Conservation (phyloP, 2,113 vertebrate genomes). For the Lipophrys pholis region DNA sequence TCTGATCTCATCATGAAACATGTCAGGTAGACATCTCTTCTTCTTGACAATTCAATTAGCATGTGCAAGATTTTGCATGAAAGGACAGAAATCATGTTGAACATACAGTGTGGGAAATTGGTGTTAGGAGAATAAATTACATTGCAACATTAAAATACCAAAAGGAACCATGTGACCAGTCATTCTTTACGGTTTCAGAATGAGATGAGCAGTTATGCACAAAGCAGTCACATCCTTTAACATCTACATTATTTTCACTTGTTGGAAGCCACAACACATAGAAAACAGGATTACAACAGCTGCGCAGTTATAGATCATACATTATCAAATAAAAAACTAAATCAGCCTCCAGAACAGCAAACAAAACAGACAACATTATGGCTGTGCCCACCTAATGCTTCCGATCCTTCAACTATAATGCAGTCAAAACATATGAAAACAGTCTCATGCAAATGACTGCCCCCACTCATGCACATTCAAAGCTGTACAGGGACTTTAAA, state of each 20-base stretch:
- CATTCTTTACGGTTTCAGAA: background rate
- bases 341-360: background rate
- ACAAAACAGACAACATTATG: background rate
- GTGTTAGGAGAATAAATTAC: background rate
- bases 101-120: too few species aligned
- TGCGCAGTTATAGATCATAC: background rate
- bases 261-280: background rate
- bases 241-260: background rate
- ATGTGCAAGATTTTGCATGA: too few species aligned
- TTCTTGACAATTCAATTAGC: too few species aligned
- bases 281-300: background rate
- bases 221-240: background rate
- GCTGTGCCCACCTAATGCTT: constrained; percentile 8
- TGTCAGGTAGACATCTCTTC: too few species aligned
- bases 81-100: too few species aligned
- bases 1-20: too few species aligned
- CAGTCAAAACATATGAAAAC: constrained; percentile 19
- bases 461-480: background rate
- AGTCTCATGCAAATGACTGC: constrained; percentile 19
- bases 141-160: constrained; percentile 13
- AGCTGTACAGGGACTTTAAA: background rate
- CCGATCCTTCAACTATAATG: background rate
- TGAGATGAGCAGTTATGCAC: background rate
- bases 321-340: background rate
- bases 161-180: background rate